These are phyloP conservation scores for Drosophila pseudotakahashii DNA, from an alignment of 2,888 invertebrate species.

Conservation along the genomic window DNA sequence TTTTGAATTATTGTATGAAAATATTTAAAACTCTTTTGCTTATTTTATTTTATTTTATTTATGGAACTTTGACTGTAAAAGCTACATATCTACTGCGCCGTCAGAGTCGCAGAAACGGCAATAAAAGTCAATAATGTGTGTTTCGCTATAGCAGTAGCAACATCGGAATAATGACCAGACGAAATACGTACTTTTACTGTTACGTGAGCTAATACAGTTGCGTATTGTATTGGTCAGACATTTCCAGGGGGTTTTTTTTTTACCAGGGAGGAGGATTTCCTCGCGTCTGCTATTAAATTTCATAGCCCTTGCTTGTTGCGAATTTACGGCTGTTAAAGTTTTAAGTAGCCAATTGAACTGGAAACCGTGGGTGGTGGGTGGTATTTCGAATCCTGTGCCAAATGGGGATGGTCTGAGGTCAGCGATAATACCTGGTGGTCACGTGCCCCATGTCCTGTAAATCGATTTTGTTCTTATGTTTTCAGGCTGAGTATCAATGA, in stretches of 20 bases:
- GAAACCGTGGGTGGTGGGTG: constrained; percentile 16
- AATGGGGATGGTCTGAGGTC: constrained; percentile 5
- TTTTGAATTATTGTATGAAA: too few relatives aligned
- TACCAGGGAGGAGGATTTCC: constrained; percentile 2
- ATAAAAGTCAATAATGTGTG: constrained; percentile 75
- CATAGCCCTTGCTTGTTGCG: constrained; percentile 68
- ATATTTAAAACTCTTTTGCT: too few relatives aligned
- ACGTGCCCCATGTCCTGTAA: constrained; percentile 41
- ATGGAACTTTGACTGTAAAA: constrained; percentile 3
- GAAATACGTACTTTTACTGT: constrained; percentile 29
- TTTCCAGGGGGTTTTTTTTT: constrained; percentile 9
- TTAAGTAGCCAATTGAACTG: constrained; percentile 60
- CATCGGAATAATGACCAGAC: constrained; percentile 19
- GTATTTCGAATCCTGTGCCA: background rate
- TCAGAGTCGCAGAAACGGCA: constrained; percentile 38
- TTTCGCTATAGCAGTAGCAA: constrained; percentile 20
- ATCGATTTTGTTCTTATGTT: constrained; percentile 33
- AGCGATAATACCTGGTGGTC: constrained; percentile 32
- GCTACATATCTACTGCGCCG: constrained; percentile 2
- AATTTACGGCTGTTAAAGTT: constrained; percentile 76
- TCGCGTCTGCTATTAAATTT: constrained; percentile 68
- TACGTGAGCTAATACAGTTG: constrained; percentile 78
- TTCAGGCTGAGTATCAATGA: constrained; percentile 27
- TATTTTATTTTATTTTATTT: too few relatives aligned
- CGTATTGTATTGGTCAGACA: constrained; percentile 60